These are phyloP conservation scores for Lepilemur septentrionalis DNA, from an alignment of 2,797 vertebrate genomes.

Conservation along the genomic window DNA sequence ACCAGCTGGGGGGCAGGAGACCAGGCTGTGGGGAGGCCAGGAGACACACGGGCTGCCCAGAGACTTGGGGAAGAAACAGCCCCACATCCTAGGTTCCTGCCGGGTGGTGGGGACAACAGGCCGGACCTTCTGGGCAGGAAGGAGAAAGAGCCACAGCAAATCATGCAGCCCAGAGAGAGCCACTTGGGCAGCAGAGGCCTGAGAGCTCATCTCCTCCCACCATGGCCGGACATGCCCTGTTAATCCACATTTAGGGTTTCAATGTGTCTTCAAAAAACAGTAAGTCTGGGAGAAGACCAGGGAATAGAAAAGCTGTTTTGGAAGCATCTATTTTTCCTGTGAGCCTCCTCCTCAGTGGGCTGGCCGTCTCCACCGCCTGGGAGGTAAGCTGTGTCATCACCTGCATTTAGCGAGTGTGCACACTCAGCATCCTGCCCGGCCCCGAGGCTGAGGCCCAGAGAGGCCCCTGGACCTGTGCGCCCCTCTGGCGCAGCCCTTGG, in stretches of 20 bases:
- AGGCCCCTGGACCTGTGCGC: fast-evolving
- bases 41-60: neutral
- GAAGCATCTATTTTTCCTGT: neutral
- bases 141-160: too few species aligned
- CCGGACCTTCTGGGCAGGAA: fast-evolving
- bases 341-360: neutral
- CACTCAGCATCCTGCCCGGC: fast-evolving
- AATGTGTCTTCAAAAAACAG: neutral
- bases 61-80: fast-evolving
- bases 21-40: neutral
- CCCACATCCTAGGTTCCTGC: too few species aligned
- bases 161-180: neutral
- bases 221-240: fast-evolving
- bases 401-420: fast-evolving
- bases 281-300: neutral
- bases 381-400: fast-evolving
- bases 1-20: neutral
- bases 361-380: neutral
- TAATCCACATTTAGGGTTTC: fast-evolving
- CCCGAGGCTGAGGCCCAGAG: fast-evolving
- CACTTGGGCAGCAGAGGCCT: fast-evolving
- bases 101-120: fast-evolving
- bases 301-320: neutral
- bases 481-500: fast-evolving
- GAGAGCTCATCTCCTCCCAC: neutral